Evolutionary conservation across 2,888 invertebrate species (phyloP), one percentile per base, ranked within the genome.

Genomic region (Dromius quadrimaculatus): DNA sequence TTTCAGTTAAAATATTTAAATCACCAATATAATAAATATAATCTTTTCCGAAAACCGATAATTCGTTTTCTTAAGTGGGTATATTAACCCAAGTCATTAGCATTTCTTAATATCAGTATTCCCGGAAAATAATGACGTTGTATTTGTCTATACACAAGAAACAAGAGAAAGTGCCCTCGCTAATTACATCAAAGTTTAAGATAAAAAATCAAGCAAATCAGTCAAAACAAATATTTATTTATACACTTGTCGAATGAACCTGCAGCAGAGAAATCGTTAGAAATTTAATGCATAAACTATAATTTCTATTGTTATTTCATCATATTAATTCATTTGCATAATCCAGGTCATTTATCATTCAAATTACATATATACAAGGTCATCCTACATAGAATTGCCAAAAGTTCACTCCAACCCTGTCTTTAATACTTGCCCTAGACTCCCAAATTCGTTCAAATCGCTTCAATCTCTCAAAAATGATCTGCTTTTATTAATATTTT

Each of bases 161-260:
- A 47, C 23, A 47, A 47, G 47, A 47, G 47, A 47, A 47, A 47
- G 47, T 47, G 47, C 47, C 47, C 47, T 47, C 47, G 2, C 47
- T 47, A 47, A 47, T 47, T 47, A 47, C 47, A 28, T 22, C 20
- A 11, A n/a, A 47, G 20, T 45, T 45, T 17, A 45, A 23, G 11
- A 47, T 23, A 11, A 4, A 11, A 22, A 20, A 8, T 23, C 8
- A 6, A 11, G 8, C 28, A 28, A 28, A 23, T 47, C 41, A 1
- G 41, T n/a, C 11, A 23, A 9, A 47, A 19, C 22, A 20, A 4
- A 19, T 23, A 47, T 47, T n/a, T n/a, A n/a, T n/a, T n/a, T n/a
- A n/a, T n/a, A n/a, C n/a, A n/a, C n/a, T n/a, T n/a, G n/a, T n/a
- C n/a, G n/a, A n/a, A n/a, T n/a, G n/a, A n/a, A 8, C 41, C 41